Conservation (phyloP, 2,888 invertebrate species). For the Idaea dimidiata region DNA sequence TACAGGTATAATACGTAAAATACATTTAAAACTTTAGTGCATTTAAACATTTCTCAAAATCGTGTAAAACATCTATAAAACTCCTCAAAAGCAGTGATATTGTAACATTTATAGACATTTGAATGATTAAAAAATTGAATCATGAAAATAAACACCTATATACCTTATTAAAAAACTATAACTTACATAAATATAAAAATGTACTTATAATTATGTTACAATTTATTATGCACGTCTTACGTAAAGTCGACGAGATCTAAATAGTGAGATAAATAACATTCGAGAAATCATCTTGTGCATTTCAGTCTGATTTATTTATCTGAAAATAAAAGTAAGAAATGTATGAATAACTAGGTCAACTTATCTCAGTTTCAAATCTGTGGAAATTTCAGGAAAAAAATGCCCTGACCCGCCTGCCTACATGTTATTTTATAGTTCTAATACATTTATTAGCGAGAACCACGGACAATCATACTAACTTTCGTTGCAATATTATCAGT, state of each 20-base stretch:
- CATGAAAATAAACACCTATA: not conserved
- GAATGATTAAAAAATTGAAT: not conserved
- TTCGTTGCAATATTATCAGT: no score
- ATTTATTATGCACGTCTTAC: not conserved
- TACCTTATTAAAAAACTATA: not conserved
- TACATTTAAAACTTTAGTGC: constrained; percentile 14
- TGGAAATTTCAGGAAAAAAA: no score
- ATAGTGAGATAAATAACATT: not conserved
- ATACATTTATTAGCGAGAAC: no score
- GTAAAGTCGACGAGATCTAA: not conserved
- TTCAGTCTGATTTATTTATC: not conserved
- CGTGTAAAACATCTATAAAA: constrained; percentile 32
- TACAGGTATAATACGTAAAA: constrained; percentile 5
- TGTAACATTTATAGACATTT: constrained; percentile 11
- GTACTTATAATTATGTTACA: not conserved
- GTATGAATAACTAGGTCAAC: not conserved
- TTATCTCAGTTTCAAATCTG: no score
- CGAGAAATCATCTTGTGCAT: not conserved
- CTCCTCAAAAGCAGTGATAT: constrained; percentile 9
- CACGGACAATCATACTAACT: no score
- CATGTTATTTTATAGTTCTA: no score
- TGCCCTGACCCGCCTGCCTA: no score
- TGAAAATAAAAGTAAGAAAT: not conserved
- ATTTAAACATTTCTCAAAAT: constrained; percentile 37
- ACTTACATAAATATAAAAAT: no score